phyloP scores from a whole-genome alignment of 2,113 vertebrate species.

The Leptobrachium leishanense region DNA sequence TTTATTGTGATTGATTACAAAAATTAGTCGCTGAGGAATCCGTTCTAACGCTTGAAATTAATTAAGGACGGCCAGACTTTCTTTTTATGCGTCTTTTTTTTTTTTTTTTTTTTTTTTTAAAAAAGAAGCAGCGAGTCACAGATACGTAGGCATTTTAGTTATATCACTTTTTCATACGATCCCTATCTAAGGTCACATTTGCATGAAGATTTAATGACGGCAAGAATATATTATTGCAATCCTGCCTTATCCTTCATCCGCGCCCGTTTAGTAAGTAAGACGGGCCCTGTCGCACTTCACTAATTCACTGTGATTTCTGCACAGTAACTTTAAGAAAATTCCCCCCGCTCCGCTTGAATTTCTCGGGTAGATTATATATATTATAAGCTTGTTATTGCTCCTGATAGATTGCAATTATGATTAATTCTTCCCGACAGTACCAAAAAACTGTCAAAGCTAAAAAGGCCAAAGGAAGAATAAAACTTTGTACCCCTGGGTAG shows the following conservation, averaged over 20 bases:
- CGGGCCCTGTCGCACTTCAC: slow-evolving; percentile 17
- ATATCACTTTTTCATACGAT: neutral
- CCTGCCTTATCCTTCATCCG: slow-evolving; percentile 18
- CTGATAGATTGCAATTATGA: slow-evolving; percentile 50
- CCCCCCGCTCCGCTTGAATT: slow-evolving; percentile 26
- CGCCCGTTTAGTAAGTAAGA: slow-evolving; percentile 15
- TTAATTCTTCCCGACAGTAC: slow-evolving; percentile 47
- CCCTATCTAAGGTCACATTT: slow-evolving; percentile 41
- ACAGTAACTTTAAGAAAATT: slow-evolving; percentile 38
- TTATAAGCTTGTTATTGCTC: slow-evolving; percentile 47
- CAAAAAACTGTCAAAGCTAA: slow-evolving; percentile 43
- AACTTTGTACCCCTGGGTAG: slow-evolving; percentile 40
- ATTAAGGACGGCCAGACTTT: no score
- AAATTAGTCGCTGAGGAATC: no score
- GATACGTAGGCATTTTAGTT: neutral
- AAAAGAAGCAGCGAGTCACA: neutral
- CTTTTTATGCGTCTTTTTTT: no score
- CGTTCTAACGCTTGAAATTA: no score
- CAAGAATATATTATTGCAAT: slow-evolving; percentile 26
- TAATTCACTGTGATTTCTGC: neutral
- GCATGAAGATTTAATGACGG: slow-evolving; percentile 32
- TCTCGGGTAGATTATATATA: slow-evolving; percentile 30
- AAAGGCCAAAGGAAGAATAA: slow-evolving; percentile 46
- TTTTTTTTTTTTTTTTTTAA: no score
- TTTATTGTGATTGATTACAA: no score